phyloP scores from a whole-genome alignment of 2,888 invertebrate species.

The Sinohyriopsis cumingii region DNA sequence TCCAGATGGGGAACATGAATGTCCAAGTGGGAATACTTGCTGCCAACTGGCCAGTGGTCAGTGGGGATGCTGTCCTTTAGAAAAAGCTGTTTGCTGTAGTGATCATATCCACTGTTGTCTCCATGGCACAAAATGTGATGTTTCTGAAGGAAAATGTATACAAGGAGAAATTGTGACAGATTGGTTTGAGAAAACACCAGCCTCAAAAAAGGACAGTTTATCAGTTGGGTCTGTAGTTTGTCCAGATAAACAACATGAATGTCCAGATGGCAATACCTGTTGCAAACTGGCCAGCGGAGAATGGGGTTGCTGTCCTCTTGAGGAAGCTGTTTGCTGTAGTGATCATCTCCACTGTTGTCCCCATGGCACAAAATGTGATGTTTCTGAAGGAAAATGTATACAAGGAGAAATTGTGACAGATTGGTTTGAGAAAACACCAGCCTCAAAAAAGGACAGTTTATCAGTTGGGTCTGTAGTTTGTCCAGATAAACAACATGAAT shows the following conservation, averaged over 20 bases:
- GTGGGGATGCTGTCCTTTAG: constrained; percentile 67
- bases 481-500: no score
- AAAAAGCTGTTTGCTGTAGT: constrained; percentile 41
- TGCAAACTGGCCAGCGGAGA: constrained; percentile 4
- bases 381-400: no score
- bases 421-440: no score
- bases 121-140: constrained; percentile 32
- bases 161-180: constrained; percentile 6
- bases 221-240: constrained; percentile 1
- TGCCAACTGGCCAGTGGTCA: constrained; percentile 45
- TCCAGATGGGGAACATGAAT: constrained; percentile 8
- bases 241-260: constrained; percentile 24
- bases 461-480: no score
- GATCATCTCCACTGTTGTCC: constrained; percentile 35
- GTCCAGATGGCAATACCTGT: constrained; percentile 10
- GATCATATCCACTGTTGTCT: constrained; percentile 48
- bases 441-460: no score
- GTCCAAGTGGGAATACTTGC: constrained; percentile 51
- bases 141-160: constrained; percentile 4
- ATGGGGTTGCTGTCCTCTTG: constrained; percentile 8
- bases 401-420: no score
- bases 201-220: constrained; percentile 7
- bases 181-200: constrained; percentile 24
- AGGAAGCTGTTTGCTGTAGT: constrained; percentile 57
- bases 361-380: no score